phyloP scores from a whole-genome alignment of 2,113 vertebrate genomes.

The Chaenocephalus aceratus region DNA sequence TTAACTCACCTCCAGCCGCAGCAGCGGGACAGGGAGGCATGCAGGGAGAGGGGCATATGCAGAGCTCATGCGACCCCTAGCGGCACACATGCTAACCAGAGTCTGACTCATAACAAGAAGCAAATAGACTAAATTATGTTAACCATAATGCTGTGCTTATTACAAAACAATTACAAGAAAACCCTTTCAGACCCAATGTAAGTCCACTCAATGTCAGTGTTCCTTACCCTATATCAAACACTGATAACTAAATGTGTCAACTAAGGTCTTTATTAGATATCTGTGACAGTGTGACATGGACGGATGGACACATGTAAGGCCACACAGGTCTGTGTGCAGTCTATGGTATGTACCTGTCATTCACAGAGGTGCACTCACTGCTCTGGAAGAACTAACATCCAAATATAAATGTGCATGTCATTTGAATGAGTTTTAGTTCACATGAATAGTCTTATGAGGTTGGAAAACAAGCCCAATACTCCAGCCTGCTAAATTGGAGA shows the following conservation, averaged over 20 bases:
- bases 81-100: constrained; percentile 49
- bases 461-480: too few species aligned
- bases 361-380: too few species aligned
- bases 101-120: not conserved
- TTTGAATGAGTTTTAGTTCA: not conserved
- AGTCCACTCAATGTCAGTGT: not conserved
- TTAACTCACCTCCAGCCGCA: constrained; percentile 41
- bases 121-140: not conserved
- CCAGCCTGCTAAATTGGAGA: not conserved
- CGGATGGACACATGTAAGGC: too few species aligned
- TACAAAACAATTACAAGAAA: too few species aligned
- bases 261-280: not conserved
- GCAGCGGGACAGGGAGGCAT: not conserved
- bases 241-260: not conserved
- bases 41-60: constrained; percentile 55
- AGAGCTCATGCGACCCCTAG: constrained; percentile 86
- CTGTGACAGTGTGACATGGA: too few species aligned
- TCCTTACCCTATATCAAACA: not conserved
- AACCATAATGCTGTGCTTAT: not conserved
- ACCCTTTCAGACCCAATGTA: not conserved
- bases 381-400: not conserved
- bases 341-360: too few species aligned
- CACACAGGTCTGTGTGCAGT: too few species aligned
- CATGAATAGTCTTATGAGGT: too few species aligned
- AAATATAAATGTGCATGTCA: not conserved